These are phyloP conservation scores for Yponomeuta plumbellus DNA, from an alignment of 2,888 invertebrate species.

Conservation along the genomic window DNA sequence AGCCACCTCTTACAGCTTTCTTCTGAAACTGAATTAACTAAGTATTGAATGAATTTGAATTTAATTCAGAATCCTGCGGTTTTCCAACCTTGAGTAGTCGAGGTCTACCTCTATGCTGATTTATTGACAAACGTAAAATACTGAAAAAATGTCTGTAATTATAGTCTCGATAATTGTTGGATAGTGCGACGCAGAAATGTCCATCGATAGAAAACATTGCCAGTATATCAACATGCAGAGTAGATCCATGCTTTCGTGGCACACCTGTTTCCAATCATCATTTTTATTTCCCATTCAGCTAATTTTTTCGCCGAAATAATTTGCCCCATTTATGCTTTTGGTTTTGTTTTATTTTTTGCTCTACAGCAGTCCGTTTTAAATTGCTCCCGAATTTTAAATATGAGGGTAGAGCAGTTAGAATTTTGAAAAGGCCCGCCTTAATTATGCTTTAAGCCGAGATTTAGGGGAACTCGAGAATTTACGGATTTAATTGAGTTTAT, in stretches of 20 bases:
- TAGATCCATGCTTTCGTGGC: neutral
- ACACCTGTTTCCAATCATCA: neutral
- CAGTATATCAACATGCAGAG: neutral
- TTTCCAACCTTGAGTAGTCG: too few relatives aligned
- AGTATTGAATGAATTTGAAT: too few relatives aligned
- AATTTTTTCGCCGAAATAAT: neutral
- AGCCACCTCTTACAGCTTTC: too few relatives aligned
- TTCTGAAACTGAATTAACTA: too few relatives aligned
- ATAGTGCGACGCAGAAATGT: too few relatives aligned
- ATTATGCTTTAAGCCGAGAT: slow-evolving; percentile 27
- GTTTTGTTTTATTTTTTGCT: neutral
- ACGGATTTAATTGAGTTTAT: neutral
- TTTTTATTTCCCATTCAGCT: neutral
- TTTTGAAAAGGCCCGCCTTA: slow-evolving; percentile 29
- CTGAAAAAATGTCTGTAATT: too few relatives aligned
- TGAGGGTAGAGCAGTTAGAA: slow-evolving; percentile 20
- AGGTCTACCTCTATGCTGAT: too few relatives aligned
- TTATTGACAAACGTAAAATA: too few relatives aligned
- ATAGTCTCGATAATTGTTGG: too few relatives aligned
- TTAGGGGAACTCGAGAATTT: slow-evolving; percentile 22
- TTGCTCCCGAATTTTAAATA: slow-evolving; percentile 7
- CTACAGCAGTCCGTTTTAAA: neutral
- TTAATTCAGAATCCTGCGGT: too few relatives aligned
- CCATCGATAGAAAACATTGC: neutral
- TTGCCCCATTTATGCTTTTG: neutral